These are phyloP conservation scores for Drosophila parvula DNA, from an alignment of 1,140 invertebrate genomes.

Conservation along the genomic window DNA sequence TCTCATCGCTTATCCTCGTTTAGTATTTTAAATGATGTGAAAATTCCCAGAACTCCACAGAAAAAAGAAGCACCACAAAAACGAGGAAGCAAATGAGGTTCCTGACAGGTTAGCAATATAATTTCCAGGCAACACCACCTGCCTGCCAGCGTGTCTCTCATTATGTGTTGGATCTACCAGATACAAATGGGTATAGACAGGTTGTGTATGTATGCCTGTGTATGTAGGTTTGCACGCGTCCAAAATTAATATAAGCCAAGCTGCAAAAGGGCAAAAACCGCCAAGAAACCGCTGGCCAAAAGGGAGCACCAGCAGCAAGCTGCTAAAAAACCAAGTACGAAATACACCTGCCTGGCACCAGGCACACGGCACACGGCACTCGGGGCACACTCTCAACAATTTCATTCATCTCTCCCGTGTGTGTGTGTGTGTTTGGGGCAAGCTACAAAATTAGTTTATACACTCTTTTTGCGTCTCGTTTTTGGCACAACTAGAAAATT, in stretches of 20 bases:
- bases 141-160: slow-evolving; percentile 17
- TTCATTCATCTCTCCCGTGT: slow-evolving; percentile 35
- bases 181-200: slow-evolving; percentile 3
- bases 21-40: slow-evolving; percentile 4
- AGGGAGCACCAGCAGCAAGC: slow-evolving; percentile 30
- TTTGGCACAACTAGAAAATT: slow-evolving; percentile 74
- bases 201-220: background rate
- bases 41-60: slow-evolving; percentile 7
- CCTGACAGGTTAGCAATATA: slow-evolving; percentile 29
- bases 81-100: slow-evolving; percentile 17
- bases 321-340: slow-evolving; percentile 50
- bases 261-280: slow-evolving; percentile 70
- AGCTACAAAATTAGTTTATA: slow-evolving; percentile 58
- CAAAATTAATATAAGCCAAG: slow-evolving; percentile 70
- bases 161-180: slow-evolving; percentile 3
- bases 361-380: slow-evolving; percentile 14
- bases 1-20: background rate
- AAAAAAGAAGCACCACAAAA: slow-evolving; percentile 7
- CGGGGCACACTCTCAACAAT: slow-evolving; percentile 28
- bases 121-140: slow-evolving; percentile 53
- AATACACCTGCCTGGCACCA: slow-evolving; percentile 66
- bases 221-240: slow-evolving; percentile 59
- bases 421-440: slow-evolving; percentile 48
- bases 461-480: slow-evolving; percentile 26
- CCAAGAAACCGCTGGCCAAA: slow-evolving; percentile 44